Conservation (phyloP, 2,113 vertebrate species). For the Mus spicilegus region DNA sequence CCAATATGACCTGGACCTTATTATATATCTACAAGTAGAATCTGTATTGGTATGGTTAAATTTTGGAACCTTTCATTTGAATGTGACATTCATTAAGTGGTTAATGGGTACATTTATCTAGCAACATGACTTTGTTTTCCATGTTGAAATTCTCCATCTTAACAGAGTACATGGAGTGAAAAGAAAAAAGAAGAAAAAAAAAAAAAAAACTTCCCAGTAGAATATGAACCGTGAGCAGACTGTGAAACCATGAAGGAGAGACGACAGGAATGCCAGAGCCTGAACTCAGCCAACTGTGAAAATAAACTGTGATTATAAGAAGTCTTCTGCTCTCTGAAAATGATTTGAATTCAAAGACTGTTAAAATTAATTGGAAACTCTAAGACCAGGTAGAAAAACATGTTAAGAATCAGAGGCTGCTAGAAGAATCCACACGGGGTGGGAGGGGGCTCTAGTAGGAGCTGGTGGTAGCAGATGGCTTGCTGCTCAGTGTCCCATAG, state of each 20-base stretch:
- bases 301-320: background rate
- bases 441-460: background rate
- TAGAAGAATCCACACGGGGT: background rate
- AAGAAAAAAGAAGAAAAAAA: background rate
- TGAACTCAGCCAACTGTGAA: background rate
- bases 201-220: background rate
- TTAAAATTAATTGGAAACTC: constrained; percentile 30
- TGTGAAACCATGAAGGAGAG: background rate
- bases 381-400: background rate
- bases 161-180: constrained; percentile 6
- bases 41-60: background rate
- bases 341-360: constrained; percentile 10
- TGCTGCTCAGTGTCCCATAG: background rate
- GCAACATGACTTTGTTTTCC: constrained; percentile 9
- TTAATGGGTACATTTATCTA: background rate
- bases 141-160: constrained; percentile 9
- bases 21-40: background rate
- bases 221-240: background rate
- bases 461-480: background rate
- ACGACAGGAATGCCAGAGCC: background rate
- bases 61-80: background rate
- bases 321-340: constrained; percentile 21
- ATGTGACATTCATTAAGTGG: background rate
- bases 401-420: background rate
- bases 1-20: background rate